Conservation (phyloP, 2,888 invertebrate genomes). For the Archaeoteleia sp. region DNA sequence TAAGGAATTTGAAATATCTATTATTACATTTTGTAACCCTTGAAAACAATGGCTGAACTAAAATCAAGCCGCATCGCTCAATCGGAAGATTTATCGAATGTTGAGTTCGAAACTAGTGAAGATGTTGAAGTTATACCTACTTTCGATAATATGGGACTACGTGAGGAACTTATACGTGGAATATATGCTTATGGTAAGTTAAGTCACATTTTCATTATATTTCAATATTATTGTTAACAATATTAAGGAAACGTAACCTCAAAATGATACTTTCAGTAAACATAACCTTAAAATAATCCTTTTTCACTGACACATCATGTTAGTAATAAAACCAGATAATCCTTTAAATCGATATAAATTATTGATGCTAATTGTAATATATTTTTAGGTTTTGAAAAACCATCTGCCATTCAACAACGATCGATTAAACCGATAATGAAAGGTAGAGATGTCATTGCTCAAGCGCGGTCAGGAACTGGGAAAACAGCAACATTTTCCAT, state of each 20-base stretch:
- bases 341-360: too few species aligned
- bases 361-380: too few species aligned
- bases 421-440: constrained; percentile 97
- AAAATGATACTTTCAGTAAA: too few species aligned
- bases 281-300: too few species aligned
- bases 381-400: constrained; percentile 99
- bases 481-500: constrained; percentile 99
- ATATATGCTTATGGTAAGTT: constrained; percentile 97
- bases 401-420: constrained; percentile 98
- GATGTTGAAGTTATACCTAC: constrained; percentile 99
- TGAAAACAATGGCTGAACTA: constrained; percentile 71
- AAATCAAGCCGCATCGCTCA: constrained; percentile 72
- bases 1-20: too few species aligned
- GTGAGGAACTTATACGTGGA: constrained; percentile 95
- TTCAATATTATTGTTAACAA: too few species aligned
- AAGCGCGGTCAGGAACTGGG: constrained; percentile 99
- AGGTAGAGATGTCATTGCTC: constrained; percentile 98
- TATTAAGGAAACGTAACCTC: too few species aligned
- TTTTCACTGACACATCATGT: too few species aligned
- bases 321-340: too few species aligned
- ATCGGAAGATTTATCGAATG: constrained; percentile 94
- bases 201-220: too few species aligned
- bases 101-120: constrained; percentile 99
- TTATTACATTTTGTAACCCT: too few species aligned
- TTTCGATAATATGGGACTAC: constrained; percentile 95